These are phyloP conservation scores for Lota lota DNA, from an alignment of 2,113 vertebrate species.

Conservation along the genomic window DNA sequence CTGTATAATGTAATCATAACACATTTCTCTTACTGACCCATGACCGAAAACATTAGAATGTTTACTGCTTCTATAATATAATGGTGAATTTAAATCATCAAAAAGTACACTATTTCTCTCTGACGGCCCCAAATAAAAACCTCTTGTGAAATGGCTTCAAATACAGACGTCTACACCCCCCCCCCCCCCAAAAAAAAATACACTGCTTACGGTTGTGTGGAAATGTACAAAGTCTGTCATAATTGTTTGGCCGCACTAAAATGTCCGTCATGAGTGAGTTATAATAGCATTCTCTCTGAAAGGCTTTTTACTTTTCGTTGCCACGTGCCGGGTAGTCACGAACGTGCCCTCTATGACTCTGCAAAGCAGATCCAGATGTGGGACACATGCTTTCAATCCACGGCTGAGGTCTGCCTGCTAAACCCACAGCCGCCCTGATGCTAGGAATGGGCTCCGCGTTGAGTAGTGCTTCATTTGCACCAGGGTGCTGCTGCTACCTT, in stretches of 20 bases:
- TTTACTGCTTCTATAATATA: no score
- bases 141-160: no score
- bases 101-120: no score
- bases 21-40: no score
- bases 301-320: constrained; percentile 53
- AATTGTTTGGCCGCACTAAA: constrained; percentile 33
- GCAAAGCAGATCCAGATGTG: constrained; percentile 69
- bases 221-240: constrained; percentile 34
- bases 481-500: constrained; percentile 23
- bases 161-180: no score
- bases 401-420: constrained; percentile 40
- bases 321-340: constrained; percentile 70
- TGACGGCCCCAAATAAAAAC: no score
- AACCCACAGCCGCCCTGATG: constrained; percentile 34
- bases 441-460: constrained; percentile 62
- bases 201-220: no score
- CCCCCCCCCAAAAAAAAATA: no score
- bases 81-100: no score
- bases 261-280: constrained; percentile 52
- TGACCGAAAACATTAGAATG: no score
- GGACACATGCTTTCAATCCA: constrained; percentile 64
- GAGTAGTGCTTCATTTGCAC: constrained; percentile 68
- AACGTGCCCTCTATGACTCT: constrained; percentile 51
- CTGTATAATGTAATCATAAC: no score
- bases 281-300: constrained; percentile 50